phyloP scores from a whole-genome alignment of 2,113 vertebrate species.

The Platichthys stellatus region DNA sequence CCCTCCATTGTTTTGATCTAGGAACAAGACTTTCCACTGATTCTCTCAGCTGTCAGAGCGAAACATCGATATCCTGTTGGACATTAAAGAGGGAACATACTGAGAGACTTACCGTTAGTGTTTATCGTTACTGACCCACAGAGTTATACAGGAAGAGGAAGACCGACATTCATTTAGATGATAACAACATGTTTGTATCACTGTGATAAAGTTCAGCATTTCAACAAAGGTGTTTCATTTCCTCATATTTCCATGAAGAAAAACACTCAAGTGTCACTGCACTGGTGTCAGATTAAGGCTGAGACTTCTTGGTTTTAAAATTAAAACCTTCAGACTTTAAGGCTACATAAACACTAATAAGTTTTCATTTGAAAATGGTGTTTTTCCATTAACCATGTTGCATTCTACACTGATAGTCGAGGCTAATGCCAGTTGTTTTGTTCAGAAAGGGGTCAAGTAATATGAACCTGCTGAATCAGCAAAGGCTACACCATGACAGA shows the following conservation, averaged over 20 bases:
- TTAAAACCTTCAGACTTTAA: neutral
- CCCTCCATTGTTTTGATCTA: conserved; percentile 51
- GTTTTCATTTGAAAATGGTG: too few relatives aligned
- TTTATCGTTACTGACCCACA: conserved; percentile 10
- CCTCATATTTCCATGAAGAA: neutral
- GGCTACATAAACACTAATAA: neutral
- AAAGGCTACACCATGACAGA: too few relatives aligned
- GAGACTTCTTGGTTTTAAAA: neutral
- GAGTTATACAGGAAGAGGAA: conserved; percentile 3
- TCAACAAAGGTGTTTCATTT: neutral
- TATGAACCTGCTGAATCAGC: too few relatives aligned
- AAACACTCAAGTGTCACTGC: neutral
- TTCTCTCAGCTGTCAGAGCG: conserved; percentile 20
- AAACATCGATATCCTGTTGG: conserved; percentile 54
- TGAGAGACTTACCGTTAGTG: conserved; percentile 37
- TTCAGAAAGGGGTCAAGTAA: too few relatives aligned
- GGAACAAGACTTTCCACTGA: conserved; percentile 43
- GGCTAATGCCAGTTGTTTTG: too few relatives aligned
- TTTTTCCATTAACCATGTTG: too few relatives aligned
- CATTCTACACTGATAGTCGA: too few relatives aligned
- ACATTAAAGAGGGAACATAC: conserved; percentile 36
- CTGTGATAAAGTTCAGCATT: neutral
- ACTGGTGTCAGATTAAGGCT: neutral
- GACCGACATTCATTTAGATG: neutral
- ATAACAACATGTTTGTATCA: neutral